Evolutionary conservation across 2,888 invertebrate genomes (phyloP), one percentile per base, ranked within the genome.

Genomic region (Tipula vernalis): DNA sequence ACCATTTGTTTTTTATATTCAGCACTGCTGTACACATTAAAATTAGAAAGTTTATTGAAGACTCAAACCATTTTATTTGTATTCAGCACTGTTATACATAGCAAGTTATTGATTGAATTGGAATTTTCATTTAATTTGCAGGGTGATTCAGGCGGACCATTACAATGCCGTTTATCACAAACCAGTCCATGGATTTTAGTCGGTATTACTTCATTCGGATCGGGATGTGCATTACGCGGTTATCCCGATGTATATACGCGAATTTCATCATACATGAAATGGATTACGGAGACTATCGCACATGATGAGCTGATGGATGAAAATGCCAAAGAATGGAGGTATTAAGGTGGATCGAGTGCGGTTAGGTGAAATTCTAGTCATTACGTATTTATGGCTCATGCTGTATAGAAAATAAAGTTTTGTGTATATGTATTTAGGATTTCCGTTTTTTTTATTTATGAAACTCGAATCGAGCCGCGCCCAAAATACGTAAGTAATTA

Each of bases 101-200:
- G 41, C n/a, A 84, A 84, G n/a, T 41, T 39, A 15, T 84, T 0
- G 36, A 15, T 84, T 84, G 15, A 39, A 84, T 39, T 15, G 13
- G 1, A 39, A 39, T 39, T 39, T 39, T 39, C n/a, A n/a, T n/a
- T 39, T 39, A 39, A 39, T 39, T 6, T 3, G 6, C 39, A 97
- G 97, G 97, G 98, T 3, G 97, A 98, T 91, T 97, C 97, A 3
- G 98, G 97, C 0, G 98, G 98, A 0, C 98, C 98, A 0, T 92
- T 98, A 12, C 97, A 98, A 90, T 98, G 98, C 89, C 94, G 96
- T 28, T 41, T 28, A 83, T 91, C 92, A 0, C 90, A 93, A 0
- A 96, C 96, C 87, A 97, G 97, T 0, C 94, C 95, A 85, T 98
- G 98, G 98, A 96, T 96, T 89, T 92, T 98, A 44, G 95, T 96